Evolutionary conservation across 2,797 vertebrate genomes (phyloP).

Genomic region (Erethizon dorsatum): DNA sequence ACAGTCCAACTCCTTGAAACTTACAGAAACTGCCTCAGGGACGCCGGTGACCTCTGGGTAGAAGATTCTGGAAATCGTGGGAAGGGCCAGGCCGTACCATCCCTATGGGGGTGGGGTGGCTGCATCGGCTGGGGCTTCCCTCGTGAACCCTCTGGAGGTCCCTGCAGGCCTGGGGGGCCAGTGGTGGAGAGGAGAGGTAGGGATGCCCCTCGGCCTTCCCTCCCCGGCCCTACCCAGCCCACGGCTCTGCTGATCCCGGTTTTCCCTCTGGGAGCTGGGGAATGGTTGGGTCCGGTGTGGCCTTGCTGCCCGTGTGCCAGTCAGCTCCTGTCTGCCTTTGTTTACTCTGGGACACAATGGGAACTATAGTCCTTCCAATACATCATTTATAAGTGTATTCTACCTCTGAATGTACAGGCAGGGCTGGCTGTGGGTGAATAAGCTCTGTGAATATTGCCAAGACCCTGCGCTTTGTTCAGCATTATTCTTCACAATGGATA

Average conservation of each 20-base stretch:
- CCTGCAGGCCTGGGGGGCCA: accelerated
- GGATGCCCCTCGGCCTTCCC: accelerated
- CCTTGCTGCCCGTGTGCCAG: constrained; percentile 93
- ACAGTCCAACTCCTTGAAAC: accelerated
- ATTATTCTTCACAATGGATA: constrained; percentile 98
- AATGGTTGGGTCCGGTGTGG: constrained; percentile 91
- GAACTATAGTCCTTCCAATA: constrained; percentile 94
- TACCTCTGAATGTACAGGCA: constrained; percentile 94
- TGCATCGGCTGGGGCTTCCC: background rate
- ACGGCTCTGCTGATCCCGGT: background rate
- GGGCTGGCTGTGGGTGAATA: constrained; percentile 93
- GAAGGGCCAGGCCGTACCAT: background rate
- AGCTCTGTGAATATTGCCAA: constrained; percentile 96
- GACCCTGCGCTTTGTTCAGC: constrained; percentile 96
- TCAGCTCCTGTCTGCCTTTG: constrained; percentile 96
- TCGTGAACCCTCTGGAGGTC: background rate
- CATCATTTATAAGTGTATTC: constrained; percentile 95
- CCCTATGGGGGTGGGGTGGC: accelerated
- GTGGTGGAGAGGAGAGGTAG: background rate
- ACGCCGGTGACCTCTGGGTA: background rate
- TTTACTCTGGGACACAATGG: constrained; percentile 98
- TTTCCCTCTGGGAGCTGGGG: constrained; percentile 85
- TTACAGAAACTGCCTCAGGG: background rate
- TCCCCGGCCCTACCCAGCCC: background rate
- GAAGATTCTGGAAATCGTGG: background rate